Evolutionary conservation across 1,140 invertebrate genomes (phyloP), one percentile per base, ranked within the genome.

Genomic region (Acromyrmex echinatior): DNA sequence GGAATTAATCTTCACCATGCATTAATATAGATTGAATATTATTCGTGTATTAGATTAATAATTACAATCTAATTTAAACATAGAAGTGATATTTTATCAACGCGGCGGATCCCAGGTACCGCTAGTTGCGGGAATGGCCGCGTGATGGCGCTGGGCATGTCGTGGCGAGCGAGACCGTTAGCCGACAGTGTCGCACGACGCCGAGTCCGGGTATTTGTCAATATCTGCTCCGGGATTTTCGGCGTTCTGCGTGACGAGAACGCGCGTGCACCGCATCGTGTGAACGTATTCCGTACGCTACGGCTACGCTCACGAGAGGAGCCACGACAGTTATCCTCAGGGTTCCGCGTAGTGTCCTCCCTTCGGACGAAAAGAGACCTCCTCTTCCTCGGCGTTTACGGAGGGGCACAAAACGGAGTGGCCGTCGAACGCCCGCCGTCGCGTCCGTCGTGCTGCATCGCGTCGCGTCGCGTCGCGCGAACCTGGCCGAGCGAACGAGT

Each of bases 201-300:
- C 92, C 88, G 78, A 74, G 90, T 53, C 25, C 49, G 88, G 86
- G 91, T 92, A 93, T 92, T 93, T 93, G 92, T 93, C 92, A 93
- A 93, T 93, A 93, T 88, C 88, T 87, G 66, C 60, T 80, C 39
- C 88, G 77, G 51, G 79, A 89, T 88, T 88, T 89, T 87, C 81
- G 73, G 86, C 60, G 82, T 88, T 74, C 87, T 78, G 74, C 82
- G 74, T 65, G 74, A 7, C 56, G 16, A 10, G 16, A 21, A 35
- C 68, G 76, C 80, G 56, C 68, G 45, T 84, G 65, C 35, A 84
- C 80, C 12, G 56, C 45, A 16, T 31, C 14, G 35, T 39, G 35
- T 39, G 35, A 39, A 39, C 35, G 7, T 6, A 39, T 39, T 16
- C 53, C 66, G 70, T 70, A 58, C 35, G 58, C 1, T 63, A 1